These are phyloP conservation scores for Epinephelus cyanopodus DNA, from an alignment of 2,113 vertebrate species.

Conservation along the genomic window DNA sequence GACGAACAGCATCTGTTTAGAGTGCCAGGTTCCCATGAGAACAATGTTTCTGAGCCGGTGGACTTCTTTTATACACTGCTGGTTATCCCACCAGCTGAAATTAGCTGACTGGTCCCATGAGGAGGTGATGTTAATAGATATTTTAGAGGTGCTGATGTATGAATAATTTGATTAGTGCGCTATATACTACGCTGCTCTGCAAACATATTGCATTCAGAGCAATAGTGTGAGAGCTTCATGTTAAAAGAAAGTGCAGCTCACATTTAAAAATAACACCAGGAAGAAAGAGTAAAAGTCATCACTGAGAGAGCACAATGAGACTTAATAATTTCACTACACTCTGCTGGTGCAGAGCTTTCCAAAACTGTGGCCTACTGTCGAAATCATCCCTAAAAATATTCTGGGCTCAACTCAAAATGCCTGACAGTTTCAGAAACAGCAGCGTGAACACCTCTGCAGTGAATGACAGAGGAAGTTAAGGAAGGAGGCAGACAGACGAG, in stretches of 20 bases:
- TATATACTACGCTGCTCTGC: constrained; percentile 36
- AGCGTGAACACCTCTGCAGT: background rate
- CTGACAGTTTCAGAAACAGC: constrained; percentile 22
- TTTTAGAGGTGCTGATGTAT: constrained; percentile 67
- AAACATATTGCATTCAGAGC: constrained; percentile 42
- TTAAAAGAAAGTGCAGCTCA: background rate
- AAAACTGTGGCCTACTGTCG: background rate
- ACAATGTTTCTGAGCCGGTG: constrained; percentile 57
- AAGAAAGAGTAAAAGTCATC: background rate
- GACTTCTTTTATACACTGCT: constrained; percentile 65
- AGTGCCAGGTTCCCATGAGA: constrained; percentile 74
- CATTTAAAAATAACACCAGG: background rate
- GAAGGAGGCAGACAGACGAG: background rate
- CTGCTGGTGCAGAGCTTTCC: background rate
- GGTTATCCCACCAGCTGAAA: constrained; percentile 67
- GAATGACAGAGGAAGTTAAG: constrained; percentile 15
- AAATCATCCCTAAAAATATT: constrained; percentile 32
- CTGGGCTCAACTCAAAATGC: constrained; percentile 22
- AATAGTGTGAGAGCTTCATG: background rate
- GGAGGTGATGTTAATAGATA: constrained; percentile 63
- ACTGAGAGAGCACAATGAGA: background rate
- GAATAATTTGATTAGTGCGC: constrained; percentile 70
- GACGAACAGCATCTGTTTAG: constrained; percentile 72
- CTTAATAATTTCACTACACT: background rate
- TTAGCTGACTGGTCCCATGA: constrained; percentile 66